Evolutionary conservation across 2,797 vertebrate species (phyloP), one percentile per base, ranked within the genome.

Genomic region (Girardinus metallicus): DNA sequence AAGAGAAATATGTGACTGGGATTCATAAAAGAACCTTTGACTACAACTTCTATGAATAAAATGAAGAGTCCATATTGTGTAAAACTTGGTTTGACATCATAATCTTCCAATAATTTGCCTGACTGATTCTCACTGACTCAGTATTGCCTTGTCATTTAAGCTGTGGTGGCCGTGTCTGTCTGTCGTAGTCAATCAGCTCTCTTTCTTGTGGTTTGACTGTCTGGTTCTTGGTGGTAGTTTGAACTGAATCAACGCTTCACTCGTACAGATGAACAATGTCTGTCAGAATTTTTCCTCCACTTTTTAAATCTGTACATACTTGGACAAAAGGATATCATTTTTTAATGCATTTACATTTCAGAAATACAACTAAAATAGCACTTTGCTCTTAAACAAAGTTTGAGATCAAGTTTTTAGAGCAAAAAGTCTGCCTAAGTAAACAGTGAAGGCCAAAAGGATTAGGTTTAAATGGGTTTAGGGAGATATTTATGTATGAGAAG

Each of bases 401-500:
- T 57, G 49, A 47, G 73, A 84, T 80, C 46, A 83, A 62, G 75
- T 82, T 86, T 77, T 68, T 79, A 60, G 21, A 34, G 74, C 43
- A 39, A 75, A 55, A 79, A 85, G 86, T 90, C 66, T 39, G 78
- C 86, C 64, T 75, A 78, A 76, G 79, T 76, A 87, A 88, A 87
- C 74, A 39, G 83, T 86, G 85, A 91, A 94, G 85, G 88, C 86
- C 87, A 88, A 7, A 76, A 85, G 89, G 88, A 93, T 94, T 91
- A 90, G 82, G 49, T 78, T 88, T 86, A 88, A 91, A 91, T 90
- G 36, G 86, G 75, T 78, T 89, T 72, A 81, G 82, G 78, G 86
- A 77, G 76, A 92, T 94, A 91, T 93, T 94, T 94, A 94, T 94
- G 90, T 87, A 94, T 94, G 93, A 94, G 92, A n/a, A 16, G 74